Percentiles rank a stretch among this genome's conserved stretches.
Conservation (phyloP, 2,888 invertebrate species). For the Nomada fucata region DNA sequence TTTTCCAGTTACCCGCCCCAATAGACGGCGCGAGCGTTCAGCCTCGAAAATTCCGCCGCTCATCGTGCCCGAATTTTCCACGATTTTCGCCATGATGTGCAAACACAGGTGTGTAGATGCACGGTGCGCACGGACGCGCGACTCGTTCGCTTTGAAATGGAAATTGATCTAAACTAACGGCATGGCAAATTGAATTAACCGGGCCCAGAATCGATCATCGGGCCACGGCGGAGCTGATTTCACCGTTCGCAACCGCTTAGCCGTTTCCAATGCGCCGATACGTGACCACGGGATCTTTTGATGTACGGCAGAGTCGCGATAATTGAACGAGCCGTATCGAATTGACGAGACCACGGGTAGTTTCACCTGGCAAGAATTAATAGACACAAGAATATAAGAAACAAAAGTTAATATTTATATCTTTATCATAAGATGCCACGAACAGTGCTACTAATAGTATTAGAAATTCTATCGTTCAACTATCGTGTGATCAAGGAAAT, state of each 20-base stretch:
- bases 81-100: background rate
- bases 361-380: background rate
- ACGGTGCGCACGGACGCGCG: conserved; percentile 9
- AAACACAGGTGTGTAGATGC: conserved; percentile 22
- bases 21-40: conserved; percentile 9
- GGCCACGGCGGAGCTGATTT: conserved; percentile 39
- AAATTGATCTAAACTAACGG: conserved; percentile 71
- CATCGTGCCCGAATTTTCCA: background rate
- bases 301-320: background rate
- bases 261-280: conserved; percentile 18
- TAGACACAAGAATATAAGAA: background rate
- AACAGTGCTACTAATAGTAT: too few species aligned
- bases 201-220: conserved; percentile 59
- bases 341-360: background rate
- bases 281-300: background rate
- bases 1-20: background rate
- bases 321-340: background rate
- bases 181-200: conserved; percentile 70
- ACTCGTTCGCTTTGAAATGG: conserved; percentile 69
- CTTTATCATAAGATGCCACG: too few species aligned
- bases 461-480: too few species aligned
- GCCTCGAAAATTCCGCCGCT: conserved; percentile 14
- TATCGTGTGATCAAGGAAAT: too few species aligned
- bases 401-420: too few species aligned
- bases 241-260: conserved; percentile 35